Base-by-base conservation (phyloP, 2,888 invertebrate genomes). In the Caenorhabditis parvicauda region DNA sequence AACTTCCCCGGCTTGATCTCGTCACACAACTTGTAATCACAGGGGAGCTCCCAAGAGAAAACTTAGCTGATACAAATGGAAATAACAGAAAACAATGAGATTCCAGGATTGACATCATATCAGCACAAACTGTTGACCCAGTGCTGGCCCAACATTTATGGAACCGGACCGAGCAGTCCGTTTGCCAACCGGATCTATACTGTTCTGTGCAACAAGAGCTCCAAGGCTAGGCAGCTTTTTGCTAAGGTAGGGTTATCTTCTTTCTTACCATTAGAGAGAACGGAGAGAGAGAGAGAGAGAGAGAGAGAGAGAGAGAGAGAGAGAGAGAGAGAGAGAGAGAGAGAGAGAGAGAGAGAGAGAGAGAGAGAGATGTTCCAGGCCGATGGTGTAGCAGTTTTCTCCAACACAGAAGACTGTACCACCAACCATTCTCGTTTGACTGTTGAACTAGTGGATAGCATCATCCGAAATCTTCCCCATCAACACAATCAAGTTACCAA, bases 111-210 rank as follows among this genome's bases (percentile, higher is more conserved):
- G 2, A 64, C 72, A 17, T 42, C 67, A 3, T 77, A 77, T 47
- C 77, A 77, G 47, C 76, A 72, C 43, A 70, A 68, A 38, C 67
- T 74, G 17, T 52, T 77, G 41, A 28, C 59, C 19, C 76, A 77
- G 54, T 65, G 66, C 37, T 77, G 77, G 77, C 77, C 77, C n/a
- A 77, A 76, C 49, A 75, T 77, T 35, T 77, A 63, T 49, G 60
- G 73, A 0, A 77, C 77, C 7, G 77, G 77, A 7, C 57, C 63
- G 19, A 70, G 64, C 28, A 74, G 75, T 7, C 59, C 55, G 38
- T 77, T 77, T 41, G 74, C 77, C 24, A 59, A 61, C 7, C 64
- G 67, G 37, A 51, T 77, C 32, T 77, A 68, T 47, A n/a, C 58
- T 6, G 64, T 54, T 12, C 44, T 77, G 41, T 54, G 61, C 37